A percentile compares a stretch with the other conserved stretches of the same genome.
phyloP scores from a whole-genome alignment of 2,888 invertebrate species.

The Phyllotreta striolata region DNA sequence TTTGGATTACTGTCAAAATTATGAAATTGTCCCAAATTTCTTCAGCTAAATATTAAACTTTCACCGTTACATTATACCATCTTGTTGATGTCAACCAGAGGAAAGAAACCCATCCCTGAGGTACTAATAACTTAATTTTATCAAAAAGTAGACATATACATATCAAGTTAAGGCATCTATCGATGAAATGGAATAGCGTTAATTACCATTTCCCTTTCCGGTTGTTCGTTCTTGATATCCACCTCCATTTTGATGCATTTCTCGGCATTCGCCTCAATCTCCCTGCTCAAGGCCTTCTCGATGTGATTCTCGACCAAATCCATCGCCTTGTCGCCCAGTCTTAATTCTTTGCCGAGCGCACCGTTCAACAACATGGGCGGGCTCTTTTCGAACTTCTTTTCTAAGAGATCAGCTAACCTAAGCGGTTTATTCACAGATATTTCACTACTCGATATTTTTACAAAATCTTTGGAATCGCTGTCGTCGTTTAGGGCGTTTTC shows the following conservation, averaged over 20 bases:
- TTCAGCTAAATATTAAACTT: too few species aligned
- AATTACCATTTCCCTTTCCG: slow-evolving; percentile 50
- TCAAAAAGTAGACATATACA: too few species aligned
- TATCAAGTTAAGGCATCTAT: slow-evolving; percentile 3
- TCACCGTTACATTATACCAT: too few species aligned
- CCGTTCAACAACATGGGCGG: slow-evolving; percentile 68
- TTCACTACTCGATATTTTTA: slow-evolving; percentile 49
- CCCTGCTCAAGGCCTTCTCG: slow-evolving; percentile 62
- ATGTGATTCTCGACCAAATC: slow-evolving; percentile 70
- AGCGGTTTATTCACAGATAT: slow-evolving; percentile 68
- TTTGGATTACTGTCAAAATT: too few species aligned
- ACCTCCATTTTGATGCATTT: slow-evolving; percentile 22
- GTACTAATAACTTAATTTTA: too few species aligned
- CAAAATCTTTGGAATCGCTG: slow-evolving; percentile 63
- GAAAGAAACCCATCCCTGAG: too few species aligned
- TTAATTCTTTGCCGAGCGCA: slow-evolving; percentile 62
- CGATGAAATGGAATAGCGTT: slow-evolving; percentile 42
- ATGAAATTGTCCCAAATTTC: too few species aligned
- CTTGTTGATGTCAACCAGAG: too few species aligned
- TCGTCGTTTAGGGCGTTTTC: slow-evolving; percentile 65
- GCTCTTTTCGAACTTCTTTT: slow-evolving; percentile 75
- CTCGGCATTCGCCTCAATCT: slow-evolving; percentile 48
- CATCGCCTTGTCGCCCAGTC: slow-evolving; percentile 65
- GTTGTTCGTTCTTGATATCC: slow-evolving; percentile 35
- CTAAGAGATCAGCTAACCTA: slow-evolving; percentile 84